Conservation (phyloP, 2,113 vertebrate genomes). For the Peromyscus leucopus region DNA sequence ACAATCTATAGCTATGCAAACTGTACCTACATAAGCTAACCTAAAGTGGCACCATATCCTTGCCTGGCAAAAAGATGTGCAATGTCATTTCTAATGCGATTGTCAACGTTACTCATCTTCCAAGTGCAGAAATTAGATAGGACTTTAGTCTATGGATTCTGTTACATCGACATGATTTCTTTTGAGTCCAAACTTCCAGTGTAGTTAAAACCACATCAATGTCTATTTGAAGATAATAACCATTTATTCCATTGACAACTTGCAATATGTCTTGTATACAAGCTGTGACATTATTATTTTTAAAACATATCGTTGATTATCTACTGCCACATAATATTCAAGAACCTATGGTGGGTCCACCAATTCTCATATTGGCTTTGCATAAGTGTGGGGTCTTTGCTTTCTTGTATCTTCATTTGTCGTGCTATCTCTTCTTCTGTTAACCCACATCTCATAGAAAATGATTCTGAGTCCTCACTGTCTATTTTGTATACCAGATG, state of each 20-base stretch:
- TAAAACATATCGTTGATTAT: not conserved
- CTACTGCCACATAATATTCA: not conserved
- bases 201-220: not conserved
- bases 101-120: not conserved
- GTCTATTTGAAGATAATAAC: not conserved
- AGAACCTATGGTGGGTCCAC: not conserved
- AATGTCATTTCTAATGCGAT: not conserved
- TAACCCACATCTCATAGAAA: not conserved
- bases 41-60: not conserved
- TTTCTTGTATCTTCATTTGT: not conserved
- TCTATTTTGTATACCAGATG: constrained; percentile 71
- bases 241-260: not conserved
- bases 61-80: not conserved
- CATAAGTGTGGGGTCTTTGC: not conserved
- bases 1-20: not conserved
- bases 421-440: not conserved
- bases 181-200: constrained; percentile 17
- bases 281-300: not conserved
- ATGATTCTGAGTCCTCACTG: not conserved
- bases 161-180: not conserved
- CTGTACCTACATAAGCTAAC: not conserved
- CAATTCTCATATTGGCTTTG: not conserved
- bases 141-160: fast-evolving
- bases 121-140: not conserved
- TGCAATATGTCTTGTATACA: not conserved